Percentiles rank a stretch among this genome's conserved stretches.
Evolutionary conservation across 2,888 invertebrate species (phyloP).

Genomic region (Macaria notata): DNA sequence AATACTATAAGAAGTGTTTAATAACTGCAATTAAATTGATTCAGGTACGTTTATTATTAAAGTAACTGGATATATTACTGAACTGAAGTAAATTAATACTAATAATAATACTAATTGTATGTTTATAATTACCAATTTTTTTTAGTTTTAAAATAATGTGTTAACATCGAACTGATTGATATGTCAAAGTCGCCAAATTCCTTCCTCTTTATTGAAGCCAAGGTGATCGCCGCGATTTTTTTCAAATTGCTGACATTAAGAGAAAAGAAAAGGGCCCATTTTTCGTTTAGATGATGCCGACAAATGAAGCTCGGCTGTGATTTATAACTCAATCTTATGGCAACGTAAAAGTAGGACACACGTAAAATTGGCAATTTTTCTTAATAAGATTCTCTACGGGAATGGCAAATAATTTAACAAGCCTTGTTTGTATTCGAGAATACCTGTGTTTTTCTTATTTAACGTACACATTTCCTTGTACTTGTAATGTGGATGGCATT

Average conservation of each 20-base stretch:
- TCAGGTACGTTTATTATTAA: too few species aligned
- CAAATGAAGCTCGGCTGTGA: constrained; percentile 70
- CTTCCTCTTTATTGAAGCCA: constrained; percentile 31
- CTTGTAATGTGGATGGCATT: too few species aligned
- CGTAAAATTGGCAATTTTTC: constrained; percentile 79
- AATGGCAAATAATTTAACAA: constrained; percentile 46
- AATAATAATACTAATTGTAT: too few species aligned
- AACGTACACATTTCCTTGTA: too few species aligned
- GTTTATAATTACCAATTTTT: too few species aligned
- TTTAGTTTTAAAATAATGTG: not conserved
- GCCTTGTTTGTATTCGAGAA: constrained; percentile 7
- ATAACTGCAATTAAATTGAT: too few species aligned
- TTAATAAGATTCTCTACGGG: constrained; percentile 64
- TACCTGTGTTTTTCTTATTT: constrained; percentile 5
- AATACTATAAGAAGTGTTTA: too few species aligned
- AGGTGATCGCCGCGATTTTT: constrained; percentile 38
- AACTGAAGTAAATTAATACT: too few species aligned
- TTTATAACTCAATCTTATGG: constrained; percentile 73
- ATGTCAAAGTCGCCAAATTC: constrained; percentile 15
- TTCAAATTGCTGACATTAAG: constrained; percentile 41
- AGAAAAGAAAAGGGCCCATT: constrained; percentile 57
- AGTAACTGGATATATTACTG: too few species aligned
- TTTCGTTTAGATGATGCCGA: constrained; percentile 64
- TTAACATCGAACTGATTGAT: constrained; percentile 30
- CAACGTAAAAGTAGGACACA: constrained; percentile 70